Percentiles rank a stretch among this genome's conserved stretches.
These are phyloP conservation scores for Tachina grossa DNA, from an alignment of 2,888 invertebrate genomes.

Conservation along the genomic window DNA sequence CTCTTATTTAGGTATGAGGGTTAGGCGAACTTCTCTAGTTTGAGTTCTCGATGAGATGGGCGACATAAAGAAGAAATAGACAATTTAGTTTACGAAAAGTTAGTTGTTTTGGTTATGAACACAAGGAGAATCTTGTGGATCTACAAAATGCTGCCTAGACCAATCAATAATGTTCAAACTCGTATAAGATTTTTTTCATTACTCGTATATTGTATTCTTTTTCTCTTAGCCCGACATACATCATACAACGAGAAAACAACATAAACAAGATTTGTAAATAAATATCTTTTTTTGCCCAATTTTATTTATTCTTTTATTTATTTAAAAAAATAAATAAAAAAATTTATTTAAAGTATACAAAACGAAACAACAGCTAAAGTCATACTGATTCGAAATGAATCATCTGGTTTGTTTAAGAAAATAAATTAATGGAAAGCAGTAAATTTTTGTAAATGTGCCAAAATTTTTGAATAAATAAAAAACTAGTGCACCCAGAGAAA, in stretches of 20 bases:
- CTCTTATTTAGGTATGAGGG: too few relatives aligned
- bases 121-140: too few relatives aligned
- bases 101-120: too few relatives aligned
- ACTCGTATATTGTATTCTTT: constrained; percentile 3
- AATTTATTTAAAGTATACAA: constrained; percentile 23
- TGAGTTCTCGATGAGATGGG: too few relatives aligned
- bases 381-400: constrained; percentile 55
- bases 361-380: constrained; percentile 29
- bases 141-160: too few relatives aligned
- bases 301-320: constrained; percentile 21
- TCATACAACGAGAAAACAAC: constrained; percentile 21
- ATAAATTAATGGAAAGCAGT: constrained; percentile 52
- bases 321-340: constrained; percentile 34
- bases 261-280: constrained; percentile 28
- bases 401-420: constrained; percentile 56
- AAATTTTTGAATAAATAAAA: constrained; percentile 57
- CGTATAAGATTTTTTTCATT: neutral
- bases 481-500: too few relatives aligned
- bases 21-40: too few relatives aligned
- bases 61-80: too few relatives aligned
- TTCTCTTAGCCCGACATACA: constrained; percentile 12
- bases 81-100: too few relatives aligned
- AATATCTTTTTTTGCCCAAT: constrained; percentile 36
- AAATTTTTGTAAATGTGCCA: constrained; percentile 61
- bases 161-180: too few relatives aligned